Evolutionary conservation across 2,888 invertebrate species (phyloP).

Genomic region (Tuberolachnus salignus): DNA sequence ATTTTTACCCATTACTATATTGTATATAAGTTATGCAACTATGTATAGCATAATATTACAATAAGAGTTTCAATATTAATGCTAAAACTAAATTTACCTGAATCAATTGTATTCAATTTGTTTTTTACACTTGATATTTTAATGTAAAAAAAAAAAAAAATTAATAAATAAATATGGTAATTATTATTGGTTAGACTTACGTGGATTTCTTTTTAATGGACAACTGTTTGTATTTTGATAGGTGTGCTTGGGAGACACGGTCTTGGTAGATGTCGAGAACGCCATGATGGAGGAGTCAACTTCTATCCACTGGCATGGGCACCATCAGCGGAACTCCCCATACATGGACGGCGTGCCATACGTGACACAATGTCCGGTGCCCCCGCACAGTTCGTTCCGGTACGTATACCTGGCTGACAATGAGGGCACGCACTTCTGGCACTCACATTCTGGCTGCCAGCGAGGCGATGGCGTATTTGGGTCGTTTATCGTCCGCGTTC

Average conservation of each 20-base stretch:
- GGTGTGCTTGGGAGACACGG: slow-evolving; percentile 85
- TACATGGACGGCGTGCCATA: slow-evolving; percentile 90
- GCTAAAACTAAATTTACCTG: no score
- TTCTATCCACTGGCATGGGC: slow-evolving; percentile 91
- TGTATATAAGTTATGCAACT: no score
- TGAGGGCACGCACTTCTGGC: slow-evolving; percentile 86
- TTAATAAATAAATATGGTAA: no score
- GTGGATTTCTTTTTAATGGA: no score
- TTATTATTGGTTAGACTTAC: no score
- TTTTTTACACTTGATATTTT: no score
- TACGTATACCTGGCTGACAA: slow-evolving; percentile 72
- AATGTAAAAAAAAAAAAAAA: no score
- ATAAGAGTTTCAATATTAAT: no score
- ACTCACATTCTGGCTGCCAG: slow-evolving; percentile 80
- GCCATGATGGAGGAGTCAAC: slow-evolving; percentile 79
- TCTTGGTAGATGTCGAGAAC: slow-evolving; percentile 84
- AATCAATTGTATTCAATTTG: no score
- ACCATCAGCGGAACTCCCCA: slow-evolving; percentile 77
- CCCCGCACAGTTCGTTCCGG: slow-evolving; percentile 74
- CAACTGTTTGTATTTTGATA: slow-evolving; percentile 61
- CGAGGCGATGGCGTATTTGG: slow-evolving; percentile 85
- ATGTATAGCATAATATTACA: no score
- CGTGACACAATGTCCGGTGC: slow-evolving; percentile 83
- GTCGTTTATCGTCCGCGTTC: slow-evolving; percentile 74
- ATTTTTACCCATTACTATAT: no score